Evolutionary conservation across 2,113 vertebrate species (phyloP).

Genomic region (Porphyrio hochstetteri): DNA sequence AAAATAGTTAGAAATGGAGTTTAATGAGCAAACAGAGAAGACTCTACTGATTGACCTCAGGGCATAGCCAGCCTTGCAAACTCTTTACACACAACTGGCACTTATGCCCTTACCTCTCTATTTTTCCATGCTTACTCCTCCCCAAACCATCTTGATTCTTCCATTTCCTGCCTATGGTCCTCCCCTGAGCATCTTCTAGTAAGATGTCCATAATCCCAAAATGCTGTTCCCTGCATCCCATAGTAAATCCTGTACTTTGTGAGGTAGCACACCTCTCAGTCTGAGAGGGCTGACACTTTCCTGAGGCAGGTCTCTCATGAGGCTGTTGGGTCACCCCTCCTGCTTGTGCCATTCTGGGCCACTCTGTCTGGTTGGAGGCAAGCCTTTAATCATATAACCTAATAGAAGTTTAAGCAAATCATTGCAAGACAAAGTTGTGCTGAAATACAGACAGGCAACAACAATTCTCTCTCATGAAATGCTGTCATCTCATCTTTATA

Average conservation of each 20-base stretch:
- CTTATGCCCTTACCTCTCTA: not conserved
- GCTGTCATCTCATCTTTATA: not conserved
- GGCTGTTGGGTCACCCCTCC: not conserved
- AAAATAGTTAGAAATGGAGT: not conserved
- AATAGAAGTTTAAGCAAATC: not conserved
- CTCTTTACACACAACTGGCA: not conserved
- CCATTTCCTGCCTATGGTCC: not conserved
- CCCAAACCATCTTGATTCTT: not conserved
- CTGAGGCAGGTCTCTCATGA: not conserved
- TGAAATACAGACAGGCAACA: not conserved
- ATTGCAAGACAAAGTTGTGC: not conserved
- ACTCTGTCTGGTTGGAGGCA: not conserved
- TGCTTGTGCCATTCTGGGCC: not conserved
- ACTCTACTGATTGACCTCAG: not conserved
- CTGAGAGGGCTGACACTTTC: not conserved
- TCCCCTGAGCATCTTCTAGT: not conserved
- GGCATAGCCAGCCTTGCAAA: not conserved
- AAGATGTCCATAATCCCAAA: not conserved
- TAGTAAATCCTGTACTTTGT: not conserved
- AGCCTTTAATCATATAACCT: not conserved
- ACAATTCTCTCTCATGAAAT: not conserved
- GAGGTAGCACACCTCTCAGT: not conserved
- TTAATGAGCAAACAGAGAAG: not conserved
- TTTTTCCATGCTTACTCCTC: not conserved
- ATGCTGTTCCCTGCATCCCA: not conserved